Base-by-base conservation (phyloP, 2,797 vertebrate species). In the Cyclopterus lumpus region DNA sequence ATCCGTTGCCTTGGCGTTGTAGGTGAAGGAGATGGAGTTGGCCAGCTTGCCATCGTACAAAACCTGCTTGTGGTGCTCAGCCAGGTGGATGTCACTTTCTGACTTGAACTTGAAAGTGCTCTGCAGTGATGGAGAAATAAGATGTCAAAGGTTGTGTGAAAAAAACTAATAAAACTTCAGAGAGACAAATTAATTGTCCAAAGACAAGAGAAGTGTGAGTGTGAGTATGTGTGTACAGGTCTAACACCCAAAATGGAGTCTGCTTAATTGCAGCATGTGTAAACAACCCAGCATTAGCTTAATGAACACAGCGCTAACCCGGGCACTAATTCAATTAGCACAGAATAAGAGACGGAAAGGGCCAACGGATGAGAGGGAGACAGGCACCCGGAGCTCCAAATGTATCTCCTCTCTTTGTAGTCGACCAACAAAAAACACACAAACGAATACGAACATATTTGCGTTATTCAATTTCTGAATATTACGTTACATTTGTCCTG, bases 101-200 rank as follows among this genome's bases (percentile, higher is more conserved):
- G 97, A 99, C 89, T 99, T 99, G 84, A 99, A 99, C 86, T 99
- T 99, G 87, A 99, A 99, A 8, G 97, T 99, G 93, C 97, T 98
- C 97, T 99, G 88, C 20, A 18, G 62, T 3, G 66, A 53, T 0
- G 18, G 59, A 42, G 57, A 53, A 26, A 22, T 46, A 69, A 58
- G 9, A 36, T 5, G n/a, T 72, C 57, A 78, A 22, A 32, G 48
- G 54, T 8, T 0, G 2, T 15, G 36, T 34, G 20, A 51, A 20
- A 14, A 30, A 53, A 67, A 12, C 44, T 2, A 5, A 6, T 8
- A 6, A 11, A 24, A 54, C 36, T 12, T 40, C 46, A 46, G 38
- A 30, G 28, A 59, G 57, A 79, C 38, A 71, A 62, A 76, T 36
- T 34, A 61, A 64, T n/a, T 24, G 53, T 70, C 58, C 24, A 64